Conservation (phyloP, 2,888 invertebrate genomes). For the Phorcus lineatus region DNA sequence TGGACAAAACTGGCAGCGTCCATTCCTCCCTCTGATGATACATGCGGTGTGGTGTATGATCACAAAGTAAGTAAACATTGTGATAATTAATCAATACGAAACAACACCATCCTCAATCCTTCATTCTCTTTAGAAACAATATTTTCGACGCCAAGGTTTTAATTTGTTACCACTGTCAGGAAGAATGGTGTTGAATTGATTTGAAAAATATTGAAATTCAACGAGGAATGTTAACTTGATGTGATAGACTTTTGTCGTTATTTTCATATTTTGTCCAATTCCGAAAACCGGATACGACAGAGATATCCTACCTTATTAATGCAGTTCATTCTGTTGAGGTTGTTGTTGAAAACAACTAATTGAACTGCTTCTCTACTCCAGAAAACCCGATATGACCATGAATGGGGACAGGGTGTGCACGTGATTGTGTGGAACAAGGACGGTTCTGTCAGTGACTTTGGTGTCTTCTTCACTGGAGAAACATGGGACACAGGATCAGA, state of each 20-base stretch:
- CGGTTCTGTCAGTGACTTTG: conserved; percentile 25
- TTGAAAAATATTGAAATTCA: too few species aligned
- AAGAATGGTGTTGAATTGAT: too few species aligned
- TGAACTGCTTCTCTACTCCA: not conserved
- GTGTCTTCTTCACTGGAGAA: not conserved
- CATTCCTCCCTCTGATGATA: conserved; percentile 19
- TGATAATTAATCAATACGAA: not conserved
- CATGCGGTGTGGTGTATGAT: conserved; percentile 26
- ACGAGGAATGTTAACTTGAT: too few species aligned
- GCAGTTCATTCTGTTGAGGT: not conserved
- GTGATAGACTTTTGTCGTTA: too few species aligned
- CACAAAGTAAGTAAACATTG: not conserved
- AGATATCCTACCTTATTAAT: too few species aligned
- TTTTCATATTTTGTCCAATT: too few species aligned
- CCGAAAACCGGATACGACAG: too few species aligned
- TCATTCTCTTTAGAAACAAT: too few species aligned
- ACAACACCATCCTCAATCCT: too few species aligned
- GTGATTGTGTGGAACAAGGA: conserved; percentile 24
- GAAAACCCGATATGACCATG: not conserved
- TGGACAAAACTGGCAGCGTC: conserved; percentile 38
- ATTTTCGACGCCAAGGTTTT: too few species aligned
- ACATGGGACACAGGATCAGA: not conserved
- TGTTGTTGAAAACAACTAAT: not conserved
- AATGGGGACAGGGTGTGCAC: conserved; percentile 2
- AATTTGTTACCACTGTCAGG: too few species aligned